Conservation (phyloP, 2,888 invertebrate species). For the Graphium colonna region DNA sequence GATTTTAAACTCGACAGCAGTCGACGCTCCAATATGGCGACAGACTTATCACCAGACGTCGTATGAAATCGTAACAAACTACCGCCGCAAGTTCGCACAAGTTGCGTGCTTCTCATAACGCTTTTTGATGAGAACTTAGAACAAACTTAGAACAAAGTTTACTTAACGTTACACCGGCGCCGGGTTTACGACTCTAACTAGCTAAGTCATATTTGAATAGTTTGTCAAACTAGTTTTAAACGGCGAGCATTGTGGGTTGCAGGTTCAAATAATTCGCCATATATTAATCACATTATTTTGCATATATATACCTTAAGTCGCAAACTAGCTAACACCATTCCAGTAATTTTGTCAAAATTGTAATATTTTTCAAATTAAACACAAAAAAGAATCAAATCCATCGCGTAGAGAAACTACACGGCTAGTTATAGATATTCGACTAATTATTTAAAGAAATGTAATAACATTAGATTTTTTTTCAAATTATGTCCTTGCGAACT, state of each 20-base stretch:
- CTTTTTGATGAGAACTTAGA: constrained; percentile 28
- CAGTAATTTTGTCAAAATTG: too few relatives aligned
- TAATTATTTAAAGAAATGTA: too few relatives aligned
- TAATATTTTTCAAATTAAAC: too few relatives aligned
- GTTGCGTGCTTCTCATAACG: constrained; percentile 28
- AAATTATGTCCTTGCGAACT: too few relatives aligned
- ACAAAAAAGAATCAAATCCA: too few relatives aligned
- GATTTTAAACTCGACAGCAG: background rate
- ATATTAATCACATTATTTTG: too few relatives aligned
- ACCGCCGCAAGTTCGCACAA: constrained; percentile 22
- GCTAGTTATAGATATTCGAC: too few relatives aligned
- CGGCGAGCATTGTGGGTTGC: background rate
- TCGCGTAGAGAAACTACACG: too few relatives aligned
- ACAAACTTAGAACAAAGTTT: constrained; percentile 15
- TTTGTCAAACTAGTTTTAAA: constrained; percentile 6
- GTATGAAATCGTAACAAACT: constrained; percentile 29
- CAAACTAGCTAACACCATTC: too few relatives aligned
- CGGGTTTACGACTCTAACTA: constrained; percentile 7
- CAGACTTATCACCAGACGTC: constrained; percentile 12
- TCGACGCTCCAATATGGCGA: background rate
- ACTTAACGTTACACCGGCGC: constrained; percentile 7
- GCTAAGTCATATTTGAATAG: constrained; percentile 16
- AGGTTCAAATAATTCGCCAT: too few relatives aligned
- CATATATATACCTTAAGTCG: too few relatives aligned
- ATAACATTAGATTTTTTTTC: too few relatives aligned